Evolutionary conservation across 2,797 vertebrate species (phyloP).

Genomic region (Propithecus perrieri): DNA sequence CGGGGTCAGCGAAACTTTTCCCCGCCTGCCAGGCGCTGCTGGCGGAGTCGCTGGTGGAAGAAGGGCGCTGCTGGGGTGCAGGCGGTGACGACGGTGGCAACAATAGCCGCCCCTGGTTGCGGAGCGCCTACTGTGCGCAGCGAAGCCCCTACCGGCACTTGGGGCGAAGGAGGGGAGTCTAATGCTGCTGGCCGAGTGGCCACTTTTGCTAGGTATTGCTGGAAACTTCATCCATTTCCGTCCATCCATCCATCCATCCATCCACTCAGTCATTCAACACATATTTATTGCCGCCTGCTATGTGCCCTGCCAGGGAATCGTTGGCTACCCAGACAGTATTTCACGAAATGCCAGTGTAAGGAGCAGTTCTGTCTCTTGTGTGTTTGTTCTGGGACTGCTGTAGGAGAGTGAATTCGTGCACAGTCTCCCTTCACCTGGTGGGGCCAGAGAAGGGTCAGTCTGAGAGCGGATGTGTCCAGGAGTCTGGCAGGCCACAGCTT

Average conservation of each 20-base stretch:
- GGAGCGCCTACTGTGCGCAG: constrained; percentile 65
- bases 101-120: constrained; percentile 33
- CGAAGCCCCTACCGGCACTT: not conserved
- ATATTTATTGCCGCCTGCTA: not conserved
- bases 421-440: not conserved
- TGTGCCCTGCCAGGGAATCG: not conserved
- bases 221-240: constrained; percentile 35
- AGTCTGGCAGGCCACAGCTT: not conserved
- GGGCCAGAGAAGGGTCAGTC: not conserved
- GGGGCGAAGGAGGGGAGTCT: not conserved
- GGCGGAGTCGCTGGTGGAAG: not conserved
- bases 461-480: not conserved
- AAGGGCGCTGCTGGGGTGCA: not conserved
- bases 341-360: not conserved
- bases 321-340: not conserved
- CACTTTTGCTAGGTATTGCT: constrained; percentile 26
- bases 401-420: not conserved
- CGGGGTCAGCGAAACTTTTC: constrained; percentile 79
- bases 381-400: constrained; percentile 14
- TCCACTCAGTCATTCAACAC: not conserved
- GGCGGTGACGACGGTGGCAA: not conserved
- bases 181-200: not conserved
- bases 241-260: not conserved
- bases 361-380: not conserved
- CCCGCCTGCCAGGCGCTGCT: not conserved